Percentiles rank a stretch among this genome's conserved stretches.
phyloP scores from a whole-genome alignment of 2,888 invertebrate genomes.

The Digitonthophagus gazella region DNA sequence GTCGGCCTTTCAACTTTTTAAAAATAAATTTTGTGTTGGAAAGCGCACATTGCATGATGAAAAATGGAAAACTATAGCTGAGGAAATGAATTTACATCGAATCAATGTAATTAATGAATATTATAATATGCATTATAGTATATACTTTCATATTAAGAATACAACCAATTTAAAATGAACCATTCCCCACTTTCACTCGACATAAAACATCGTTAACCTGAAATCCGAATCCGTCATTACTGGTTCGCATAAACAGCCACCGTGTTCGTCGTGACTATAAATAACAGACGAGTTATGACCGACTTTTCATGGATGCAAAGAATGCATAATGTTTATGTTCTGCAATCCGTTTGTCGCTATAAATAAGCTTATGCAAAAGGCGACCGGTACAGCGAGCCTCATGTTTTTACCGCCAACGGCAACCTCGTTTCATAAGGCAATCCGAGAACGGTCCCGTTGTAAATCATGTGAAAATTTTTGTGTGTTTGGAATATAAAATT shows the following conservation, averaged over 20 bases:
- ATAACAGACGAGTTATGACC: slow-evolving; percentile 3
- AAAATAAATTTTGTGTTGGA: no score
- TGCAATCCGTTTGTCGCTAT: slow-evolving; percentile 7
- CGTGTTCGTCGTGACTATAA: slow-evolving; percentile 3
- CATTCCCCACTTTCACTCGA: neutral
- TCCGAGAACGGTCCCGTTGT: neutral
- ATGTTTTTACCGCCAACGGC: neutral
- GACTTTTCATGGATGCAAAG: slow-evolving; percentile 8
- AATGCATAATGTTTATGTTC: slow-evolving; percentile 11
- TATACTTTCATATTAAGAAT: no score
- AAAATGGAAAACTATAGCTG: no score
- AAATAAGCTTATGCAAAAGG: slow-evolving; percentile 6
- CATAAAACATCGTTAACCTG: neutral
- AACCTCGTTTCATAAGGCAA: neutral
- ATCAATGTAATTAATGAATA: no score
- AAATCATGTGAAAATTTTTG: neutral
- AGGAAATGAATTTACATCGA: no score
- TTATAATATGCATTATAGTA: no score
- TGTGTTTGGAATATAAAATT: neutral
- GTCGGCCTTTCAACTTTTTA: no score
- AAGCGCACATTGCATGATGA: no score
- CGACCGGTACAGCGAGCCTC: neutral
- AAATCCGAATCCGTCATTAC: neutral
- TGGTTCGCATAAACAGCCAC: slow-evolving; percentile 8
- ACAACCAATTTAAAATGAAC: neutral